A percentile compares a stretch with the other conserved stretches of the same genome.
Conservation (phyloP, 2,888 invertebrate genomes). For the Saturnia pavonia region DNA sequence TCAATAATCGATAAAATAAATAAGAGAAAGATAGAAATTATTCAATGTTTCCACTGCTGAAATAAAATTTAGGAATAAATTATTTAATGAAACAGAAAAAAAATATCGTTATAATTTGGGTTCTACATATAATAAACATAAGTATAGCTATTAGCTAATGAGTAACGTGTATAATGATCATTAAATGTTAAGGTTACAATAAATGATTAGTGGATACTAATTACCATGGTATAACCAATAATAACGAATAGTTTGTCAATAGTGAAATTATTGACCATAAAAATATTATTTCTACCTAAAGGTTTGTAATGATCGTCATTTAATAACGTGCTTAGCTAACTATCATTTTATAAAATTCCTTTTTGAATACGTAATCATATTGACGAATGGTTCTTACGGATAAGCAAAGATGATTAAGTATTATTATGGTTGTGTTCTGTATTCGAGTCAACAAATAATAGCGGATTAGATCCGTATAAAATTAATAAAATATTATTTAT, state of each 20-base stretch:
- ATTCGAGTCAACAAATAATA: neutral
- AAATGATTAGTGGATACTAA: neutral
- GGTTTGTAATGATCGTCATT: neutral
- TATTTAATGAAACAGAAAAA: neutral
- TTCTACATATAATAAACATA: neutral
- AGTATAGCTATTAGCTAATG: neutral
- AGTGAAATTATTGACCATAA: neutral
- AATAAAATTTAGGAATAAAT: neutral
- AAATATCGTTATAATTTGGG: neutral
- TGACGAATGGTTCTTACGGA: neutral
- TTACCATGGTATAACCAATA: neutral
- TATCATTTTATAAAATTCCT: neutral
- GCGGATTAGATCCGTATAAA: neutral
- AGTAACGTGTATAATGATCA: neutral
- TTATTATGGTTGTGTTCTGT: neutral
- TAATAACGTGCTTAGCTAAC: constrained; percentile 1
- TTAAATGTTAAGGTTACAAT: neutral
- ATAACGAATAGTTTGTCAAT: neutral
- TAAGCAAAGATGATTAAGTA: constrained; percentile 11
- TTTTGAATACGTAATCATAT: constrained; percentile 19
- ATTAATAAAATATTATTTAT: neutral
- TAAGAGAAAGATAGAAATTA: neutral
- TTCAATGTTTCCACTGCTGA: neutral
- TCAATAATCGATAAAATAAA: neutral
- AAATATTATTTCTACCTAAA: neutral